phyloP scores from a whole-genome alignment of 2,888 invertebrate genomes.

The Ophion slaviceki region DNA sequence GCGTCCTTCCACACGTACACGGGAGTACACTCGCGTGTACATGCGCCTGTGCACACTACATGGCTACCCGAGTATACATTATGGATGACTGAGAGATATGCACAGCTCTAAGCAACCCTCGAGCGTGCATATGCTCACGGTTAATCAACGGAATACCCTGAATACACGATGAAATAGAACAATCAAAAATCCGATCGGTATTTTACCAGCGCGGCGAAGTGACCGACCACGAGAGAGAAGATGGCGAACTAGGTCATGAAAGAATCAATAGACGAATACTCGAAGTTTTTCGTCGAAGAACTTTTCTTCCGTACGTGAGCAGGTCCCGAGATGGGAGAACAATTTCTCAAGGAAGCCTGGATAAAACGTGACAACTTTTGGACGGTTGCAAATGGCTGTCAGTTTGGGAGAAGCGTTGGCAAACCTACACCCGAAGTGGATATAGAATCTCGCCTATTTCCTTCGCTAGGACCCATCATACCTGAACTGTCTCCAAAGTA shows the following conservation, averaged over 20 bases:
- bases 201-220: not conserved
- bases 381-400: conserved; percentile 30
- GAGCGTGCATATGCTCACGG: conserved; percentile 20
- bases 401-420: not conserved
- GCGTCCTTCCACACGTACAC: conserved; percentile 5
- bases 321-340: conserved; percentile 1
- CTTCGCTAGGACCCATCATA: not conserved
- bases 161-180: conserved; percentile 37
- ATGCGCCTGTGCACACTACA: not conserved
- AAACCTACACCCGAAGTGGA: conserved; percentile 7
- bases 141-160: conserved; percentile 51
- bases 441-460: conserved; percentile 13
- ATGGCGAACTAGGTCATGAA: not conserved
- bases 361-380: conserved; percentile 48
- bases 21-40: not conserved
- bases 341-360: conserved; percentile 36
- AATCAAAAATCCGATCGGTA: conserved; percentile 53
- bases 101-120: conserved; percentile 11
- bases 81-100: not conserved
- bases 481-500: conserved; percentile 29
- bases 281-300: not conserved
- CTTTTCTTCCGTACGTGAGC: not conserved
- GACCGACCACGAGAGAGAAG: not conserved
- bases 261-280: not conserved
- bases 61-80: no score